Evolutionary conservation across 2,888 invertebrate species (phyloP).

Genomic region (Hololepta plana): DNA sequence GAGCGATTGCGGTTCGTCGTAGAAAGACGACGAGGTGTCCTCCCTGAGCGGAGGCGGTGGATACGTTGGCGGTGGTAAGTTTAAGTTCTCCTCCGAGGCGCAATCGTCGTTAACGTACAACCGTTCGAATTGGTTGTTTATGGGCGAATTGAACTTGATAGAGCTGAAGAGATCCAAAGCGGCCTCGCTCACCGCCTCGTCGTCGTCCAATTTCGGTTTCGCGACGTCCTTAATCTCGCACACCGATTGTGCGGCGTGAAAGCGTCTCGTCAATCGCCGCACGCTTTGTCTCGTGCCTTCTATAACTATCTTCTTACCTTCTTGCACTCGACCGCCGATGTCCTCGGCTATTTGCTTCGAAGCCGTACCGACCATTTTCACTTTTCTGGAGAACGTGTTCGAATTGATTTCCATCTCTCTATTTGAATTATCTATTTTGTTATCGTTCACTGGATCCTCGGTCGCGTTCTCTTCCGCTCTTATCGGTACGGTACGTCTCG

Average conservation of each 20-base stretch:
- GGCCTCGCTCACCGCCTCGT: constrained; percentile 10
- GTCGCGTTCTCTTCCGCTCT: constrained; percentile 7
- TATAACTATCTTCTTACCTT: constrained; percentile 40
- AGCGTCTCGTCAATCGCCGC: constrained; percentile 21
- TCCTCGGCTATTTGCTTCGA: constrained; percentile 39
- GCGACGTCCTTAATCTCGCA: constrained; percentile 8
- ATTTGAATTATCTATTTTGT: constrained; percentile 4
- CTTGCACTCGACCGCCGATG: constrained; percentile 31
- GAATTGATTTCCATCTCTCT: constrained; percentile 10
- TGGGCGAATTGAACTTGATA: constrained; percentile 45
- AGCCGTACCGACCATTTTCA: constrained; percentile 33
- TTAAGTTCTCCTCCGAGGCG: constrained; percentile 12
- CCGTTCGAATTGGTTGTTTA: constrained; percentile 21
- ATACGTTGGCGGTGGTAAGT: constrained; percentile 35
- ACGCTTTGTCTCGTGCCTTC: constrained; percentile 39
- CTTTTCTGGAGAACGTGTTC: constrained; percentile 25
- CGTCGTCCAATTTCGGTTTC: constrained; percentile 10
- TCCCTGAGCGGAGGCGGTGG: constrained; percentile 39
- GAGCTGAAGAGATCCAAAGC: constrained; percentile 36
- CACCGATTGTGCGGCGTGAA: constrained; percentile 12
- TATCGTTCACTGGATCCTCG: constrained; percentile 7
- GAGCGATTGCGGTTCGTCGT: constrained; percentile 32
- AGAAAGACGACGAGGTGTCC: constrained; percentile 24
- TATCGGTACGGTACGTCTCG: constrained; percentile 29
- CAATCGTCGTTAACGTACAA: constrained; percentile 10